phyloP scores from a whole-genome alignment of 2,888 invertebrate species.

The Sisyra nigra region DNA sequence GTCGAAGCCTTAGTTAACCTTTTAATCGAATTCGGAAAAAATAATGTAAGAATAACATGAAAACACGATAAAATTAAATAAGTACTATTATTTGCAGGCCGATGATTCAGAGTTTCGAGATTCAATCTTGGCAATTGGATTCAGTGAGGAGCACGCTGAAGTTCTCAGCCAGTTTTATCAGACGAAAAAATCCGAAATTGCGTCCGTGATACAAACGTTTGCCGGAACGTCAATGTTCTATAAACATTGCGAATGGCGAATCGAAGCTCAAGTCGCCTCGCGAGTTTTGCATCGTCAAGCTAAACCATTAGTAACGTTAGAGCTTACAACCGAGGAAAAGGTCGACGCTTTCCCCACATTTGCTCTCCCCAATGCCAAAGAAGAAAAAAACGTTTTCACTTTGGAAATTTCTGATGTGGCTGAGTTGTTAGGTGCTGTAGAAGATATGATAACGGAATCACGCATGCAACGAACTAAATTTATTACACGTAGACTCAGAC shows the following conservation, averaged over 20 bases:
- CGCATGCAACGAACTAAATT: too few species aligned
- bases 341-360: constrained; percentile 16
- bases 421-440: too few species aligned
- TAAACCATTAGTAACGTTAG: constrained; percentile 40
- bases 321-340: constrained; percentile 26
- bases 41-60: constrained; percentile 34
- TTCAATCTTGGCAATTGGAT: constrained; percentile 34
- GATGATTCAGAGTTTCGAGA: constrained; percentile 31
- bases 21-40: constrained; percentile 51
- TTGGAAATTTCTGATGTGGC: too few species aligned
- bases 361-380: constrained; percentile 12
- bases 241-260: constrained; percentile 46
- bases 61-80: constrained; percentile 14
- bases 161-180: constrained; percentile 41
- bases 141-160: constrained; percentile 39
- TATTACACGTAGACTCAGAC: too few species aligned
- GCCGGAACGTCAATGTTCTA: constrained; percentile 30
- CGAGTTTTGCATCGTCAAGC: constrained; percentile 38
- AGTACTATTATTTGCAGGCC: constrained; percentile 23
- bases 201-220: constrained; percentile 30
- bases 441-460: too few species aligned
- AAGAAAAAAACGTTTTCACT: constrained; percentile 15
- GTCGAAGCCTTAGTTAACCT: constrained; percentile 60
- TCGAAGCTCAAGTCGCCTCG: constrained; percentile 46
- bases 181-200: constrained; percentile 36